Conservation (phyloP, 2,888 invertebrate species). For the Argynnis bischoffii region DNA sequence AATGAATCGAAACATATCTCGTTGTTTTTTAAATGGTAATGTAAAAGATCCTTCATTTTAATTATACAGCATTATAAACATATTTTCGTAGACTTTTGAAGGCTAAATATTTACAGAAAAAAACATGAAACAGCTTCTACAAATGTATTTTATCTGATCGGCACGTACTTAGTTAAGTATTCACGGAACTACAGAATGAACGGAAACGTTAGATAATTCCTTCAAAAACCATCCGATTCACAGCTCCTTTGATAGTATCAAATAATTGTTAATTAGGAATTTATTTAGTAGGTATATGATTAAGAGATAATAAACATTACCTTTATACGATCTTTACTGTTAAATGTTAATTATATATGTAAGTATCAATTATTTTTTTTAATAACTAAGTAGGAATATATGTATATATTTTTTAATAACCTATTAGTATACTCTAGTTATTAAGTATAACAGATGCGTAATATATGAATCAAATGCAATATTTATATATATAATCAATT, state of each 20-base stretch:
- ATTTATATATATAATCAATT: slow-evolving; percentile 7
- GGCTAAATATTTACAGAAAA: neutral
- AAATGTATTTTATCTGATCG: slow-evolving; percentile 32
- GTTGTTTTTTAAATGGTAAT: too few species aligned
- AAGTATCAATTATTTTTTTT: too few species aligned
- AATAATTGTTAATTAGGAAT: slow-evolving; percentile 46
- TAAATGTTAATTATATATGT: too few species aligned
- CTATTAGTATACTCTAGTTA: too few species aligned
- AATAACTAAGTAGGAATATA: too few species aligned
- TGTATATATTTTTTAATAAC: too few species aligned
- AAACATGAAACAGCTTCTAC: slow-evolving; percentile 19
- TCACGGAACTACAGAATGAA: slow-evolving; percentile 38
- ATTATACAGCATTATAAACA: slow-evolving; percentile 1
- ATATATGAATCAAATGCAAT: neutral
- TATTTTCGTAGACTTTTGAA: neutral
- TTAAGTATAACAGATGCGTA: too few species aligned
- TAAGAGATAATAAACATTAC: neutral
- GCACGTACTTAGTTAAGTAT: slow-evolving; percentile 33
- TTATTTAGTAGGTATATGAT: slow-evolving; percentile 21
- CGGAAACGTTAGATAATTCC: slow-evolving; percentile 39
- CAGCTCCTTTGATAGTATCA: slow-evolving; percentile 49
- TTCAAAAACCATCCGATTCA: slow-evolving; percentile 41
- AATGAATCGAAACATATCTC: too few species aligned
- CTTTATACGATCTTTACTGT: neutral
- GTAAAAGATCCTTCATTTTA: neutral